Evolutionary conservation across 2,797 vertebrate genomes (phyloP).

Genomic region (Psittacula derbiana): DNA sequence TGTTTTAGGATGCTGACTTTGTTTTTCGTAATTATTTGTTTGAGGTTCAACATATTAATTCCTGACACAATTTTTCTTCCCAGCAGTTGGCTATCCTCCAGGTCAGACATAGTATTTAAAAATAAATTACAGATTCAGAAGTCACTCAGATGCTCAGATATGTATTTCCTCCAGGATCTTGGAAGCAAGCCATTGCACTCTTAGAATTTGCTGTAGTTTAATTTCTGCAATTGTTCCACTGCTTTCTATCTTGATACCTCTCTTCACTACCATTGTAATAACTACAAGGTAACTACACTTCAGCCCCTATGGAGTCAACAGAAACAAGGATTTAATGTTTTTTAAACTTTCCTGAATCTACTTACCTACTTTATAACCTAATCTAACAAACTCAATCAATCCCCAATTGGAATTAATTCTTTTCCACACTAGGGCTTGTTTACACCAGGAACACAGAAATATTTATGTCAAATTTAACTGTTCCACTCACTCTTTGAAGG

Average conservation of each 20-base stretch:
- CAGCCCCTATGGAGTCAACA: neutral
- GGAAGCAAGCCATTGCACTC: neutral
- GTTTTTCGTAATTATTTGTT: neutral
- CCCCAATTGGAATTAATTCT: neutral
- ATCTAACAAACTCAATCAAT: neutral
- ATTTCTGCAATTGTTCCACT: neutral
- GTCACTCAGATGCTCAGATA: neutral
- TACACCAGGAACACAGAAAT: neutral
- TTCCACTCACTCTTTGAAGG: neutral
- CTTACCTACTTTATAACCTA: neutral
- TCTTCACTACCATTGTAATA: neutral
- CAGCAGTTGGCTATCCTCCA: neutral
- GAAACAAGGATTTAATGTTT: neutral
- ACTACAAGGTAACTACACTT: neutral
- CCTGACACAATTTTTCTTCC: neutral
- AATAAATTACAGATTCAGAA: neutral
- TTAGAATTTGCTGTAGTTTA: neutral
- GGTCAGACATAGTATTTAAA: neutral
- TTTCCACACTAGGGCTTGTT: neutral
- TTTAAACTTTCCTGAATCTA: neutral
- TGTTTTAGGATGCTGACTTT: neutral
- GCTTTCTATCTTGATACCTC: neutral
- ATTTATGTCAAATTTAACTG: neutral
- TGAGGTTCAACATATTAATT: neutral
- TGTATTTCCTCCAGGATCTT: neutral